Percentiles rank a stretch among this genome's conserved stretches.
Evolutionary conservation across 2,797 vertebrate genomes (phyloP).

Genomic region (Chromobotia macracanthus): DNA sequence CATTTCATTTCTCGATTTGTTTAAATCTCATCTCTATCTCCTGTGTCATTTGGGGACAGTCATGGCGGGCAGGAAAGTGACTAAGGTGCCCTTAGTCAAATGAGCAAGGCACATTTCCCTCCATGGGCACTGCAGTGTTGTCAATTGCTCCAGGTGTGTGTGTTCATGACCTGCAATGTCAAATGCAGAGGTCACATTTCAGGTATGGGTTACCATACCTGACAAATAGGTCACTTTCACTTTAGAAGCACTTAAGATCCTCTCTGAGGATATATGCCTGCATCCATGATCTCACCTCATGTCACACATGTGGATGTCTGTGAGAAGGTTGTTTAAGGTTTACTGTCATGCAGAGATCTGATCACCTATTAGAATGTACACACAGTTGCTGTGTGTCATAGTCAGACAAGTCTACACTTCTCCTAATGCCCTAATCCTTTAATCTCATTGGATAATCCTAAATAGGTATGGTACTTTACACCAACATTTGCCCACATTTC

Average conservation of each 20-base stretch:
- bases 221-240: too few species aligned
- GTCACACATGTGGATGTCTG: neutral
- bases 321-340: neutral
- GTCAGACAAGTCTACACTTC: conserved; percentile 45
- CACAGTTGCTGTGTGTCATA: conserved; percentile 28
- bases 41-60: too few species aligned
- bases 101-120: too few species aligned
- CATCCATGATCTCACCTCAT: neutral
- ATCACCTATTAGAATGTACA: conserved; percentile 13
- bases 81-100: too few species aligned
- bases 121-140: too few species aligned
- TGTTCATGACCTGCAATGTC: too few species aligned
- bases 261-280: neutral
- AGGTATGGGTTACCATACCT: too few species aligned
- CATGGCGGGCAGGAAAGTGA: too few species aligned
- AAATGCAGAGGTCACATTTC: too few species aligned
- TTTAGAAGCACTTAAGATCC: too few species aligned
- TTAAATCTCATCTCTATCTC: neutral
- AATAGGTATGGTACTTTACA: conserved; percentile 71
- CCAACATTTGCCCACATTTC: conserved; percentile 59
- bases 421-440: conserved; percentile 76
- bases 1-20: conserved; percentile 41
- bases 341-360: conserved; percentile 1
- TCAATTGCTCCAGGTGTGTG: too few species aligned
- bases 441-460: conserved; percentile 79